Base-by-base conservation (phyloP, 2,888 invertebrate genomes). In the Rhingia campestris region DNA sequence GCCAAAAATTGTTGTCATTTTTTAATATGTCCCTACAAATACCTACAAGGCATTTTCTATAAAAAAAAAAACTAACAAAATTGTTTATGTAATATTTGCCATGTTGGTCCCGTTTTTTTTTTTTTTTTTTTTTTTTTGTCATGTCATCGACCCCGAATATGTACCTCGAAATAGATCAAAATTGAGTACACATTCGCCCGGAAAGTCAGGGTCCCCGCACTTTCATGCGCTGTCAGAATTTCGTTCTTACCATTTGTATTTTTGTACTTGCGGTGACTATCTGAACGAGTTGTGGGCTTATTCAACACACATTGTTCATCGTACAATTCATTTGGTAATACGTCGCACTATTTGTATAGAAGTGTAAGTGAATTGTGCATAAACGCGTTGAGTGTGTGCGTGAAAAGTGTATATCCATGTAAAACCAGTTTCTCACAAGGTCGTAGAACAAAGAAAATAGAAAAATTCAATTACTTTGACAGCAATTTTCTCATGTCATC, bases 401-500 rank as follows among this genome's bases (percentile, higher is more conserved):
- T 33, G n/a, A 3, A 51, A 43, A n/a, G 51, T 5, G 22, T 22
- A 22, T 22, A 22, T 22, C 22, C 22, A 2, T 22, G 22, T 41
- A 37, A 22, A 54, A 54, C 37, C 45, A 12, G 45, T 22, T 45
- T 45, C 9, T 22, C 14, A 12, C 61, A 39, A 66, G 66, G 66
- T 45, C 58, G 41, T 39, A 43, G 63, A 39, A 22, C 61, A 61
- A 51, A 22, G 22, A 53, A 45, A 73, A 61, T 10, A 14, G 22
- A 61, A 61, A 51, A 45, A 49, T 33, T 39, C 33, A 30, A 43
- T 51, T 2, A 56, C 5, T 58, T 64, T 74, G 75, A 75, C 75
- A 75, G 75, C 7, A 6, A 41, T 58, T 59, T 51, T 75, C 47
- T 43, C 58, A 35, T 59, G 49, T 58, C 47, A 67, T 61, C 45